phyloP scores from a whole-genome alignment of 2,797 vertebrate species.

The Manis pentadactyla region DNA sequence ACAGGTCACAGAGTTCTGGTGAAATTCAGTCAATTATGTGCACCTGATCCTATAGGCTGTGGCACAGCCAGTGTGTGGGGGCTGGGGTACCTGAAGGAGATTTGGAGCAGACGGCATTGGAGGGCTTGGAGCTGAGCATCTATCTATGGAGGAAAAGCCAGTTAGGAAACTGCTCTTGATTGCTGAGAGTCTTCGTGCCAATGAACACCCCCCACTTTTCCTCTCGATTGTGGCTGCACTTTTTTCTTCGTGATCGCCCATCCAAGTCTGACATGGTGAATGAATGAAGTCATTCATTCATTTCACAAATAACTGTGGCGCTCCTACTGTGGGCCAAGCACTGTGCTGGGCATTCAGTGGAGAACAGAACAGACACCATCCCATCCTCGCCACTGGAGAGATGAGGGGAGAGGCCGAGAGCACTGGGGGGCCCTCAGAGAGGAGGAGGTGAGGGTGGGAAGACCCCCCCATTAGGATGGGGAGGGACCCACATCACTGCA shows the following conservation, averaged over 20 bases:
- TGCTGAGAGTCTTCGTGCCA: no score
- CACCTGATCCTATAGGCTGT: not conserved
- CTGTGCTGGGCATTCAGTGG: not conserved
- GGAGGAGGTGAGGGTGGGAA: not conserved
- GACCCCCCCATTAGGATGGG: not conserved
- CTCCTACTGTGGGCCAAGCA: not conserved
- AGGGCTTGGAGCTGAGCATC: not conserved
- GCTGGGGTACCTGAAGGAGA: accelerated
- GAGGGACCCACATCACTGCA: not conserved
- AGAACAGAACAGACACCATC: not conserved
- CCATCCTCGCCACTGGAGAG: not conserved
- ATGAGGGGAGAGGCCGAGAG: not conserved
- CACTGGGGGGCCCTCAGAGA: not conserved
- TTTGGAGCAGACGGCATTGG: not conserved
- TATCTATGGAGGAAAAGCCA: not conserved
- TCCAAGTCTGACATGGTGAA: not conserved
- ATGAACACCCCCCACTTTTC: not conserved
- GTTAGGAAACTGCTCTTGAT: not conserved
- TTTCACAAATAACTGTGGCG: not conserved
- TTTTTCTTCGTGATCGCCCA: not conserved
- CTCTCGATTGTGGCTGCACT: not conserved
- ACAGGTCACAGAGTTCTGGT: not conserved
- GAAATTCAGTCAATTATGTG: not conserved
- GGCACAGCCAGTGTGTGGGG: not conserved
- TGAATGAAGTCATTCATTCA: not conserved